Percentiles rank a stretch among this genome's conserved stretches.
Evolutionary conservation across 2,888 invertebrate genomes (phyloP).

Genomic region (Cetonia aurata): DNA sequence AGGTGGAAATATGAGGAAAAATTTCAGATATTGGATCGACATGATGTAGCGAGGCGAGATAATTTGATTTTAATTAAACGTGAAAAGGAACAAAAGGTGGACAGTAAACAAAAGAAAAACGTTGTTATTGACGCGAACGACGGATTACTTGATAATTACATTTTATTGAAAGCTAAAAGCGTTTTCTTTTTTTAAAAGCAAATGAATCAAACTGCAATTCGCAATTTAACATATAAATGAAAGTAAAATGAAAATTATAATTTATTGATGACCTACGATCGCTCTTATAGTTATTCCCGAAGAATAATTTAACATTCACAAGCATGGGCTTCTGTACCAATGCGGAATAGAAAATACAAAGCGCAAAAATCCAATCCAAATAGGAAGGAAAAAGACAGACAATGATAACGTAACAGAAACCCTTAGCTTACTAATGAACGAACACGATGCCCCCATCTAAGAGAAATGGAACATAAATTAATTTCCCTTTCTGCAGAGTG

Average conservation of each 20-base stretch:
- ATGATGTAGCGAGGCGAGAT: conserved; percentile 10
- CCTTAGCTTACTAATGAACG: conserved; percentile 30
- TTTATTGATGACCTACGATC: background rate
- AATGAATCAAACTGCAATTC: too few species aligned
- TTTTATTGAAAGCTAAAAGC: conserved; percentile 1
- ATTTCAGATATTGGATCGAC: conserved; percentile 24
- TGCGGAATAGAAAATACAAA: too few species aligned
- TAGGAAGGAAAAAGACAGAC: conserved; percentile 6
- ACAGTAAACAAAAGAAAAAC: background rate
- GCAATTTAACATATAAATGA: background rate
- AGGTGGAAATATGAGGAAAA: background rate
- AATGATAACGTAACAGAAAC: background rate
- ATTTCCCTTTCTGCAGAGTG: conserved; percentile 13
- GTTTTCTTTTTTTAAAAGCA: too few species aligned
- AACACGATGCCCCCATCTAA: background rate
- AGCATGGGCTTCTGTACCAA: too few species aligned
- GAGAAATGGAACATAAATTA: conserved; percentile 33
- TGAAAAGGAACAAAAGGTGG: conserved; percentile 1
- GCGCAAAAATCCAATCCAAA: background rate
- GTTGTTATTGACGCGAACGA: background rate
- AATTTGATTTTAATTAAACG: conserved; percentile 9
- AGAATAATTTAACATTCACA: too few species aligned
- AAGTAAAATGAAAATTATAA: background rate
- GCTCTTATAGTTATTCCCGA: too few species aligned
- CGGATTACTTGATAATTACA: background rate